Base-by-base conservation (phyloP, 2,113 vertebrate species). In the Alligator sinensis region DNA sequence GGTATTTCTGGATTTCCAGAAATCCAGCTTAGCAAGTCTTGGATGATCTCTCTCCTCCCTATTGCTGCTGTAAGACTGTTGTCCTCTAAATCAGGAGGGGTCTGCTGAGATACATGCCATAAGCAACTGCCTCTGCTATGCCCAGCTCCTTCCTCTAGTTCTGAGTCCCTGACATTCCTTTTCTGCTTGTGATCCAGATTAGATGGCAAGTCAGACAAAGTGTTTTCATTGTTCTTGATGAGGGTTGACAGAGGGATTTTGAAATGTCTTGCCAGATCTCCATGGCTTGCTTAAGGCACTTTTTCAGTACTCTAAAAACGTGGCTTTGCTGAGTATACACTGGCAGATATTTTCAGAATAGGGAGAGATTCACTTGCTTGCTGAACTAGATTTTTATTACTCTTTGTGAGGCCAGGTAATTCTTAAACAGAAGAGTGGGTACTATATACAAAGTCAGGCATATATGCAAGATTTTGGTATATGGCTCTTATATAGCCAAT, bases 291-390 rank as follows among this genome's bases (percentile, higher is more conserved):
- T 82, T 95, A 84, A 85, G 54, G 75, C 83, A 60, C 47, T 0
- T 3, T 81, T 90, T 89, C 80, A 54, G 28, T 74, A 64, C 68
- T 89, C 83, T 77, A 55, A 85, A 91, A 87, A 30, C 62, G 83
- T 0, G 0, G 27, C n/a, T 68, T 64, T 81, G 75, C 54, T 86
- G 82, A 81, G 80, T 63, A 12, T 3, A 78, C 55, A 88, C 81
- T 72, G 55, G 9, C 3, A 60, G 77, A 74, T 76, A 72, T 47
- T 60, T 28, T 27, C 27, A 83, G 79, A 90, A 64, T 3, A 61
- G 66, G 82, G 34, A 2, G 54, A 66, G 87, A 91, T 93, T 87
- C 89, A 34, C 68, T n/a, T 90, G 25, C 77, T 76, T 76, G 82
- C 78, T 72, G 77, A 94, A 63, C 34, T 76, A 84, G 82, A 61